Evolutionary conservation across 2,113 vertebrate genomes (phyloP).

Genomic region (Ailurus styani): DNA sequence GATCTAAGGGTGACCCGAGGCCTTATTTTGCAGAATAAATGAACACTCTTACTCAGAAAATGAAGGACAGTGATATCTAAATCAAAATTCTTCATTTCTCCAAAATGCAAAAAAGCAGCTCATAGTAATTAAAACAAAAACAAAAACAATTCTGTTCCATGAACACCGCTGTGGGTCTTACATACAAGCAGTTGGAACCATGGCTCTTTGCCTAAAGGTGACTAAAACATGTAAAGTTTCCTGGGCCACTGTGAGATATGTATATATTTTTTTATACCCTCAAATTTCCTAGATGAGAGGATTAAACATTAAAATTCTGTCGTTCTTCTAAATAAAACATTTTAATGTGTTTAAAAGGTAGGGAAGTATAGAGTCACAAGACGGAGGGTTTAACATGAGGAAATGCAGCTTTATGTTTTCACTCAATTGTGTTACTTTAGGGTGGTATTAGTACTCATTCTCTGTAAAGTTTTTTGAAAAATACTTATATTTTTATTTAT

Average conservation of each 20-base stretch:
- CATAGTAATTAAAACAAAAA: not conserved
- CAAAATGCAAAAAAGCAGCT: not conserved
- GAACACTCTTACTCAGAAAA: not conserved
- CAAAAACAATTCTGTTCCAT: not conserved
- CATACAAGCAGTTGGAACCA: not conserved
- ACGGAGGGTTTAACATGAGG: not conserved
- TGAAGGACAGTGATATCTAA: not conserved
- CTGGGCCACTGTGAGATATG: not conserved
- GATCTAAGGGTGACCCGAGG: not conserved
- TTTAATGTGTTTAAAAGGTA: not conserved
- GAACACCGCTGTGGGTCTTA: not conserved
- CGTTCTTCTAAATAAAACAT: not conserved
- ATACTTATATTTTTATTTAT: not conserved
- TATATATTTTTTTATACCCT: not conserved
- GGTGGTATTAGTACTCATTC: not conserved
- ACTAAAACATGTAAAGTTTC: not conserved
- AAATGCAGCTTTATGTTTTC: not conserved
- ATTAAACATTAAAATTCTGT: not conserved
- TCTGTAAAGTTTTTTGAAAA: not conserved
- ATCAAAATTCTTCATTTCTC: not conserved
- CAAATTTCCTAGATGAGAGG: not conserved
- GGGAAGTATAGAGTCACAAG: not conserved
- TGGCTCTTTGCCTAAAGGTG: not conserved
- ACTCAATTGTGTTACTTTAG: not conserved
- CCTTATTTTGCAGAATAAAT: constrained; percentile 6